These are phyloP conservation scores for Nycticryphes semicollaris DNA, from an alignment of 2,113 vertebrate genomes.

Conservation along the genomic window DNA sequence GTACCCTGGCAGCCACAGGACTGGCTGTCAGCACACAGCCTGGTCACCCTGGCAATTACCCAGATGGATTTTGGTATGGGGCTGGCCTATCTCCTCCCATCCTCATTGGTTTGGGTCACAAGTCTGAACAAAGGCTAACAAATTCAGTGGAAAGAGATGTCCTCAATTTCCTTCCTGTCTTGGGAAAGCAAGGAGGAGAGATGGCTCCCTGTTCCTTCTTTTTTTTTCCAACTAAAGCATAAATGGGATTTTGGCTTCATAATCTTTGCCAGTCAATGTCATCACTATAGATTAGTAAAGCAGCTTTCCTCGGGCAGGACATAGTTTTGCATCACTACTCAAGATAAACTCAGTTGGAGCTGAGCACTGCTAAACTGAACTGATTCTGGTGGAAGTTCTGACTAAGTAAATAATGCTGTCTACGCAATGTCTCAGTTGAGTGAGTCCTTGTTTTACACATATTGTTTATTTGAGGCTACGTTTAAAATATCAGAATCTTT, in stretches of 20 bases:
- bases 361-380: not conserved
- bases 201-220: not conserved
- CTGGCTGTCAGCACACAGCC: not conserved
- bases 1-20: accelerated
- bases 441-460: not conserved
- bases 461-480: not conserved
- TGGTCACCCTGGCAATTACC: not conserved
- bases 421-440: not conserved
- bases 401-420: not conserved
- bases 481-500: not conserved
- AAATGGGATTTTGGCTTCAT: not conserved
- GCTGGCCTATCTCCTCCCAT: not conserved
- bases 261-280: not conserved
- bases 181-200: not conserved
- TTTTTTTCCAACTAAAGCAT: not conserved
- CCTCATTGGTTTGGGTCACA: not conserved
- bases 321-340: not conserved
- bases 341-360: not conserved
- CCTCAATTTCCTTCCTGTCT: not conserved
- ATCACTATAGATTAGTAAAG: not conserved
- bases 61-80: not conserved
- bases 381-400: not conserved
- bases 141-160: not conserved
- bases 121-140: not conserved
- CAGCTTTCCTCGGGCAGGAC: not conserved